Percentiles rank a stretch among this genome's conserved stretches.
phyloP scores from a whole-genome alignment of 2,113 vertebrate genomes.

The Cygnus buccinator region DNA sequence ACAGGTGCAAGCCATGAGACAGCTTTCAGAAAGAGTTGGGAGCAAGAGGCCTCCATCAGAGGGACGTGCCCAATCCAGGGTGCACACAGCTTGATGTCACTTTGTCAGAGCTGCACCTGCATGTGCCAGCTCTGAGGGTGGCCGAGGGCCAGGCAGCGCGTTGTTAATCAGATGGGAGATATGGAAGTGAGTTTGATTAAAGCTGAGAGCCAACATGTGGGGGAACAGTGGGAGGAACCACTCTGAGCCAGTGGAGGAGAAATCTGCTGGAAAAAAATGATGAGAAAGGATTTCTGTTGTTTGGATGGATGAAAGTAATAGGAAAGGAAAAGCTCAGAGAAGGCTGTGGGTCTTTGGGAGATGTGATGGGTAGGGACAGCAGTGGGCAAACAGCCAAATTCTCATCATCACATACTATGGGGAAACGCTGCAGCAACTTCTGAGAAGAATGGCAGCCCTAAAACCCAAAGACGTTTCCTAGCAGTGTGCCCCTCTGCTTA shows the following conservation, averaged over 20 bases:
- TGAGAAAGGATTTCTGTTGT: conserved; percentile 19
- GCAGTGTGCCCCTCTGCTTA: neutral
- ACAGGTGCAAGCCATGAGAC: neutral
- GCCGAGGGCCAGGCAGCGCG: conserved; percentile 44
- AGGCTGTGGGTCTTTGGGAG: neutral
- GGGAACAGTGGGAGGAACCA: conserved; percentile 46
- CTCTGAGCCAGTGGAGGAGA: conserved; percentile 27
- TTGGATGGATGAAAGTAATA: conserved; percentile 35
- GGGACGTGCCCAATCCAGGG: conserved; percentile 12
- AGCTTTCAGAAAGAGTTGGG: conserved; percentile 21
- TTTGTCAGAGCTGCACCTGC: conserved; percentile 17
- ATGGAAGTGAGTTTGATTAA: conserved; percentile 55
- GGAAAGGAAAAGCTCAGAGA: conserved; percentile 5
- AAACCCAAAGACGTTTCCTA: neutral
- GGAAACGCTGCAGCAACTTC: neutral
- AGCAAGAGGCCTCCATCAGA: conserved; percentile 18
- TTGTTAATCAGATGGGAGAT: conserved; percentile 51
- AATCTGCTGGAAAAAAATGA: conserved; percentile 32
- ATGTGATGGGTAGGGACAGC: conserved; percentile 47
- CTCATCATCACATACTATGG: neutral
- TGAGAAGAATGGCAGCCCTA: neutral
- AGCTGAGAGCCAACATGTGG: conserved; percentile 59
- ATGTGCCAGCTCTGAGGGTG: neutral
- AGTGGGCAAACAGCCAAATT: conserved; percentile 23
- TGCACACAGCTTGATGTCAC: neutral